Evolutionary conservation across 2,113 vertebrate species (phyloP).

Genomic region (Chelonoidis abingdonii): DNA sequence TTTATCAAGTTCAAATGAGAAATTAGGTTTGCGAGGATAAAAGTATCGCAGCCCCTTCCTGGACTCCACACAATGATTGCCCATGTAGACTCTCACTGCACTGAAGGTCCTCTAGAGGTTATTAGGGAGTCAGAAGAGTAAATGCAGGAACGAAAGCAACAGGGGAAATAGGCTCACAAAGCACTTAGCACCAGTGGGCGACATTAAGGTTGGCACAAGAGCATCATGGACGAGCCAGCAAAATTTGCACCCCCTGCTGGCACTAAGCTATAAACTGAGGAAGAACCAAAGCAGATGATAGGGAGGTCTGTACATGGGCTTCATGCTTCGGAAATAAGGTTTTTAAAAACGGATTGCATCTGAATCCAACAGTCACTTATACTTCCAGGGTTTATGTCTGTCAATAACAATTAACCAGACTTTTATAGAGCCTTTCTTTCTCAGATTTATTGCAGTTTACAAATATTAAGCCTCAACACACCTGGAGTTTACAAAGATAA

Average conservation of each 20-base stretch:
- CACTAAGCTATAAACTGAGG: neutral
- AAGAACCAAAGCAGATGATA: neutral
- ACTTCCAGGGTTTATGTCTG: neutral
- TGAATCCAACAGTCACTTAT: neutral
- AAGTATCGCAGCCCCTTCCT: neutral
- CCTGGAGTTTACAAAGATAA: neutral
- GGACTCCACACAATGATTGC: neutral
- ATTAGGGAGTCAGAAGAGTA: neutral
- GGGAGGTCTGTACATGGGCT: neutral
- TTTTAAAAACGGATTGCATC: neutral
- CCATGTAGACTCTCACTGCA: neutral
- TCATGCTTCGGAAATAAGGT: accelerated
- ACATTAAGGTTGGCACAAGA: neutral
- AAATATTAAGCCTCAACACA: neutral
- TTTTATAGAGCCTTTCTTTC: neutral
- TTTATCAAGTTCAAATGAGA: conserved; percentile 44
- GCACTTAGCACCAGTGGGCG: neutral
- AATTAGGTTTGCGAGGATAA: conserved; percentile 8
- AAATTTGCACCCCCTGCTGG: neutral
- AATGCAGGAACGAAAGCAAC: conserved; percentile 14
- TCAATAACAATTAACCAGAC: neutral
- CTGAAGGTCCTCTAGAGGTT: conserved; percentile 21
- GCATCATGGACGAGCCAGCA: neutral
- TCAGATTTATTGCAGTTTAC: neutral
- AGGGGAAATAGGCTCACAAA: neutral